Evolutionary conservation across 2,113 vertebrate genomes (phyloP).

Genomic region (Cheirogaleus medius): DNA sequence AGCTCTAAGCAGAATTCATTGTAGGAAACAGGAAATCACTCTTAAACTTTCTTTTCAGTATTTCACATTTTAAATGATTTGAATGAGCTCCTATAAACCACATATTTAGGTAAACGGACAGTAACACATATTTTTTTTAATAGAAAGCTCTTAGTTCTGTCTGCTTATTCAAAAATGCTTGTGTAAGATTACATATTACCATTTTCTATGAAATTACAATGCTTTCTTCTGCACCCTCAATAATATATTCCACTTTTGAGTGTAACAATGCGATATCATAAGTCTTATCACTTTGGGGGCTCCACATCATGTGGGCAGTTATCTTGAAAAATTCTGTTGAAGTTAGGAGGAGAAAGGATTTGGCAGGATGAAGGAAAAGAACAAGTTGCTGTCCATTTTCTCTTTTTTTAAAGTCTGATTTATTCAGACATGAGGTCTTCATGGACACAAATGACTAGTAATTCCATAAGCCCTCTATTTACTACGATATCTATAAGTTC

Average conservation of each 20-base stretch:
- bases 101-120: not conserved
- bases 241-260: not conserved
- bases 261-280: not conserved
- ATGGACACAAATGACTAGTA: slow-evolving; percentile 10
- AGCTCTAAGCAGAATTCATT: not conserved
- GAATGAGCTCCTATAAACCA: not conserved
- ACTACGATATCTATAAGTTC: not conserved
- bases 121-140: not conserved
- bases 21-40: slow-evolving; percentile 17
- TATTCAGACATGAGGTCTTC: not conserved
- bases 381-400: not conserved
- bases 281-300: not conserved
- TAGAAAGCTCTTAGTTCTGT: not conserved
- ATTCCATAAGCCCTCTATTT: not conserved
- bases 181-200: not conserved
- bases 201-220: slow-evolving; percentile 17
- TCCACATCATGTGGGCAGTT: slow-evolving; percentile 3
- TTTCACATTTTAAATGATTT: slow-evolving; percentile 39
- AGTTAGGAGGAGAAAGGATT: not conserved
- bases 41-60: not conserved
- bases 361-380: not conserved
- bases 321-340: slow-evolving; percentile 25
- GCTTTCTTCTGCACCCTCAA: slow-evolving; percentile 3
- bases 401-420: not conserved
- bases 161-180: slow-evolving; percentile 49